A percentile compares a stretch with the other conserved stretches of the same genome.
Evolutionary conservation across 2,888 invertebrate genomes (phyloP).

Genomic region (Axea sp.): DNA sequence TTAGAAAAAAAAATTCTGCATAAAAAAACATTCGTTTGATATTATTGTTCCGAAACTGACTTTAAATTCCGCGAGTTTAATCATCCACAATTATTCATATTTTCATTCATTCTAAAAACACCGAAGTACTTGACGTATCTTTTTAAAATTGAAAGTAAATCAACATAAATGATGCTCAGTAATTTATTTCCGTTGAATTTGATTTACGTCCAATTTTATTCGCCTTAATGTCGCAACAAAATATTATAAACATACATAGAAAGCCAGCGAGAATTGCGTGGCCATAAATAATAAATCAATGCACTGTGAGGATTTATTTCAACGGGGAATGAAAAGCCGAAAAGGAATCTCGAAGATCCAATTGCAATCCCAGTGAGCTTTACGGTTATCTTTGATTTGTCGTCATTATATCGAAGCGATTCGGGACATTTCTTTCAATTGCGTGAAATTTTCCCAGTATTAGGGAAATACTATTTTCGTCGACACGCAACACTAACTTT

Average conservation of each 20-base stretch:
- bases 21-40: no score
- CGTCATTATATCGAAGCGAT: conserved; percentile 26
- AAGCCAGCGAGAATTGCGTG: conserved; percentile 7
- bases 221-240: conserved; percentile 15
- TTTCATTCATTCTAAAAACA: no score
- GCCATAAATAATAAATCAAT: conserved; percentile 44
- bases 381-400: conserved; percentile 31
- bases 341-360: conserved; percentile 30
- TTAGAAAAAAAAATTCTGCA: no score
- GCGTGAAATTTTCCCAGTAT: conserved; percentile 11
- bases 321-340: conserved; percentile 24
- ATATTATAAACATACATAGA: neutral
- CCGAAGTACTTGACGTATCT: no score
- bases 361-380: conserved; percentile 18
- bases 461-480: no score
- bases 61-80: no score
- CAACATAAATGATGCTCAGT: conserved; percentile 4
- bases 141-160: conserved; percentile 1
- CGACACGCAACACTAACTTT: conserved; percentile 11
- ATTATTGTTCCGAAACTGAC: no score
- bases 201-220: conserved; percentile 13
- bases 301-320: conserved; percentile 27
- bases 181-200: conserved; percentile 11
- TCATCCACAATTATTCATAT: no score
- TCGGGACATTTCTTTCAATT: conserved; percentile 7